Base-by-base conservation (phyloP, 1,140 invertebrate genomes). In the Cherax quadricarinatus region DNA sequence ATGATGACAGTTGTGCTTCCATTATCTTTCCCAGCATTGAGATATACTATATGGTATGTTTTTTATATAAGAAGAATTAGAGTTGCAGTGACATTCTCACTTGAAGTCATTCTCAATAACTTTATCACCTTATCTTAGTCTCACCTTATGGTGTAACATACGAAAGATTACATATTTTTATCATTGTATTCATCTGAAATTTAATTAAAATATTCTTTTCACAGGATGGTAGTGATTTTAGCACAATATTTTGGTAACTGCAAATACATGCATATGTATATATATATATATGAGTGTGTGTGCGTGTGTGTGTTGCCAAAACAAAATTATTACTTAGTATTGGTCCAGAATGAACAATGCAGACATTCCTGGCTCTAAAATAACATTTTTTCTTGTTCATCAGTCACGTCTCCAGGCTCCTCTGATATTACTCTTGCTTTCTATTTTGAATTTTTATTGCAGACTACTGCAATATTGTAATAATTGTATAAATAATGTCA, bases 1-100 rank as follows among this genome's bases (percentile, higher is more conserved):
- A 30, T 75, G 70, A n/a, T 30, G 70, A 75, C 70, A 75, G 70
- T 75, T 75, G 70, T 75, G 70, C 70, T 75, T 75, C 70, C 70
- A 75, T 21, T 75, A 75, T 75, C 21, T 75, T 75, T 75, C n/a
- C 5, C n/a, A 21, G 70, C 70, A n/a, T 75, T 75, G 70, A 75
- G 70, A 75, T 75, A 30, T 41, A 41, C 30, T 41, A 41, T 41
- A 41, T 41, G 2, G 30, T 41, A 41, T 41, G 30, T 41, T 1
- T 30, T 30, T 75, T 75, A 75, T 75, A 16, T 30, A 30, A 30
- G 24, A 75, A n/a, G 5, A 75, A 75, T 30, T 75, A 30, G 70
- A 75, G 21, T n/a, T 75, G n/a, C 24, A 75, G 30, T 30, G 70
- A n/a, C 24, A 75, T 75, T 75, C 3, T n/a, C 24, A 75, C n/a